Evolutionary conservation across 2,113 vertebrate species (phyloP), one percentile per base, ranked within the genome.

Genomic region (Tricholaema leucomelas): DNA sequence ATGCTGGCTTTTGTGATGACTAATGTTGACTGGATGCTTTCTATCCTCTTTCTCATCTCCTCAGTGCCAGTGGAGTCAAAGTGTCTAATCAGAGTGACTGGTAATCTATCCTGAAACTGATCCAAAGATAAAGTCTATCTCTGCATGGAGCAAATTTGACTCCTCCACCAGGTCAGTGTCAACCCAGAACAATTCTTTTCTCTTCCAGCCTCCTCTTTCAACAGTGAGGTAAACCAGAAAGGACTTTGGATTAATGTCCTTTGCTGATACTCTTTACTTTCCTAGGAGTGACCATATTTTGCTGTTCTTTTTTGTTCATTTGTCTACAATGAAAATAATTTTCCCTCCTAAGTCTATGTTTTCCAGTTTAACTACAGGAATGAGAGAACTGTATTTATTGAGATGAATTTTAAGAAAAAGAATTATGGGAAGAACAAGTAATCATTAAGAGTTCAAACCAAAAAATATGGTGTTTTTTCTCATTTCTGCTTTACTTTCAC

Each of bases 221-320:
- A 74, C 56, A 87, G 15, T 25, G 61, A n/a, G 12, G 27, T 52
- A 74, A 92, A 91, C 17, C 55, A 88, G 69, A 94, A 83, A 77
- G 80, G 82, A 94, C 91, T 96, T 95, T 92, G 90, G 72, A 87
- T 82, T 82, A 52, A 46, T 54, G 75, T 74, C 46, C 61, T 80
- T 80, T 56, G 28, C 30, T 85, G 82, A 35, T 67, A 77, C 19
- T 92, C 60, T 95, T 92, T 93, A 64, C 55, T 31, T 85, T 88
- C 40, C 56, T 73, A 81, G 73, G 76, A 94, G 82, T 60, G 46
- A 71, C 59, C 40, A 60, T 89, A 74, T 86, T 88, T 96, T 85
- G 33, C 28, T 93, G 66, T 78, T 85, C 44, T 30, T 78, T 66
- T 75, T 52, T 33, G 20, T 48, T 93, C 92, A 38, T 80, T 87